Percentiles rank a stretch among this genome's conserved stretches.
phyloP scores from a whole-genome alignment of 1,140 invertebrate genomes.

The Ruditapes philippinarum region DNA sequence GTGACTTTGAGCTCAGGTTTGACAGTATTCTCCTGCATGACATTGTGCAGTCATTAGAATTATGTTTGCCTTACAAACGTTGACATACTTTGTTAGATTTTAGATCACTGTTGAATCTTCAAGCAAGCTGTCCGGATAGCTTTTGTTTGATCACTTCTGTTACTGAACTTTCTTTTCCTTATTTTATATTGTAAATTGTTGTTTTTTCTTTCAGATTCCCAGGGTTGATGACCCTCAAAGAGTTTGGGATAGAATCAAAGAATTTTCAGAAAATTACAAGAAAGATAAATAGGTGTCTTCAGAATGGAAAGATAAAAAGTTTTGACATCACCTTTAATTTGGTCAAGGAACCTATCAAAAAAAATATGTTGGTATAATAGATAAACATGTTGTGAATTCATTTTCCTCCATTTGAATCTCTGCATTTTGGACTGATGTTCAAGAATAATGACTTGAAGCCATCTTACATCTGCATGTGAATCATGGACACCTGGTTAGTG shows the following conservation, averaged over 20 bases:
- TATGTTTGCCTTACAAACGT: background rate
- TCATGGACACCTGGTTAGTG: too few species aligned
- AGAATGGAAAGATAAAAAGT: too few species aligned
- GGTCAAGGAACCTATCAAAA: too few species aligned
- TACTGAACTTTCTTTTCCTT: too few species aligned
- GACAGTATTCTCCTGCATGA: background rate
- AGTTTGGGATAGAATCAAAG: conserved; percentile 1
- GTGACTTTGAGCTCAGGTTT: background rate
- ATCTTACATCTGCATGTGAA: too few species aligned
- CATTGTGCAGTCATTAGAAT: background rate
- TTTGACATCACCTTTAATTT: too few species aligned
- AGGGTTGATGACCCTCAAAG: conserved; percentile 1
- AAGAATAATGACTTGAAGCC: too few species aligned
- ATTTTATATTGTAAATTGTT: background rate
- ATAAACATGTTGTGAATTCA: too few species aligned
- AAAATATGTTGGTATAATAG: too few species aligned
- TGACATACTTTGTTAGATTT: background rate
- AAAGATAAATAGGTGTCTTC: conserved; percentile 14
- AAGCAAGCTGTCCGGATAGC: background rate
- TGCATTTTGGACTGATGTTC: too few species aligned
- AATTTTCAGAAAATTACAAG: conserved; percentile 17
- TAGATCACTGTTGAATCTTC: background rate
- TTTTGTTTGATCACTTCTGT: background rate
- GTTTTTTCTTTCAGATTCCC: background rate
- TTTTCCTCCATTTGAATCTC: too few species aligned